Evolutionary conservation across 2,888 invertebrate species (phyloP), one percentile per base, ranked within the genome.

Genomic region (Euzetes globulus): DNA sequence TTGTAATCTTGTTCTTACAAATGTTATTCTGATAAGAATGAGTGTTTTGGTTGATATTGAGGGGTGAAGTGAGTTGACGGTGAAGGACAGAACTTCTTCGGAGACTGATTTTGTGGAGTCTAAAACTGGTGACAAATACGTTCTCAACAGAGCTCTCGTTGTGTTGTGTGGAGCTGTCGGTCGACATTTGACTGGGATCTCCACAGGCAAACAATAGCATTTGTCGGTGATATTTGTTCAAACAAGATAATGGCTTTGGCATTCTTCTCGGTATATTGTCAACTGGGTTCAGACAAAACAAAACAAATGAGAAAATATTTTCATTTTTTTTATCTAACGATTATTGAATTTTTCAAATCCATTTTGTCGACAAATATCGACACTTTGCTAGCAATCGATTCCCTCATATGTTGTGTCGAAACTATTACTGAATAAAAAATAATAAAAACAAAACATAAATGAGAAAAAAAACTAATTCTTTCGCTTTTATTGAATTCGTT

Each of bases 161-260:
- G 17, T 71, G 22, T 1, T 50, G 47, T 27, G 71, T 47, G 11
- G 52, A 71, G 45, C 65, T 65, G 41, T 73, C 73, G 9, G 68
- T 73, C 19, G 47, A 45, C 25, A 73, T 19, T 17, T 72, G 72
- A 72, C 29, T 65, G 19, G 41, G 19, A 9, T 73, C 73, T 19
- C 72, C 72, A 55, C 73, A 73, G 27, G 50, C 45, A 13, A 72
- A 75, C 55, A 65, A 7, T 9, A 73, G 27, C 63, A 72, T 73
- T 27, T 65, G 75, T n/a, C 37, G 50, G 47, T 72, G 55, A 50
- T 75, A 75, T 47, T 65, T 68, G 22, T 33, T 27, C 22, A 55
- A 7, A 63, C 27, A 45, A 0, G 29, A 45, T n/a, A 71, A 47
- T 71, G 71, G 50, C 19, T 41, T 65, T 11, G 37, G 65, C 17